Conservation (phyloP, 1,140 invertebrate genomes). For the Ceratoteleas bidentatus region DNA sequence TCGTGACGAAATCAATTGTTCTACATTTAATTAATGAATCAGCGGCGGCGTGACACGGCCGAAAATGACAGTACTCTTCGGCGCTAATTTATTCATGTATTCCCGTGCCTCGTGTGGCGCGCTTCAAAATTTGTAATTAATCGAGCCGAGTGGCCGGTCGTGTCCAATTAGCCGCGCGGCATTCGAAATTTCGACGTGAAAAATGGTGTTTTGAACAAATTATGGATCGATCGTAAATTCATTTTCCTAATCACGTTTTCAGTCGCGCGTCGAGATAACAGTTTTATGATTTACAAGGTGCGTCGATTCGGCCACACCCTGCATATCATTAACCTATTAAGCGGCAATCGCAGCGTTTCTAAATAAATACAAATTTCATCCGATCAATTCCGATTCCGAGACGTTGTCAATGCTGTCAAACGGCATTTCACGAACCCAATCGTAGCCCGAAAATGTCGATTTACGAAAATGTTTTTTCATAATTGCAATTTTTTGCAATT, state of each 20-base stretch:
- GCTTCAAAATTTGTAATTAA: conserved; percentile 2
- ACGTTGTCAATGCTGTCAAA: conserved; percentile 40
- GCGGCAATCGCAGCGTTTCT: conserved; percentile 55
- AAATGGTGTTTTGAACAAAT: conserved; percentile 47
- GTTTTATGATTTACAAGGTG: conserved; percentile 66
- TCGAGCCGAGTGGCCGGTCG: background rate
- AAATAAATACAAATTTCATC: conserved; percentile 64
- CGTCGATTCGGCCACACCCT: conserved; percentile 63
- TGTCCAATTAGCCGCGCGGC: background rate
- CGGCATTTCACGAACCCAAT: too few species aligned
- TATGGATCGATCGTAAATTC: conserved; percentile 36
- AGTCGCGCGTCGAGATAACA: conserved; percentile 51
- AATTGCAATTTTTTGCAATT: too few species aligned
- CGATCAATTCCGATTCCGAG: conserved; percentile 51
- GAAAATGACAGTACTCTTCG: conserved; percentile 1
- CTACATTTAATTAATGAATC: conserved; percentile 30
- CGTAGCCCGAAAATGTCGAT: too few species aligned
- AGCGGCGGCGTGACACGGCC: background rate
- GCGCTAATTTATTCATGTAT: conserved; percentile 16
- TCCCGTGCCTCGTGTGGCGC: too few species aligned
- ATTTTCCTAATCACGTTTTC: conserved; percentile 62
- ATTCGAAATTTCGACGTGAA: conserved; percentile 6
- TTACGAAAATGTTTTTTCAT: too few species aligned
- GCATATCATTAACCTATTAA: conserved; percentile 66
- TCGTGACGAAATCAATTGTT: conserved; percentile 28